phyloP scores from a whole-genome alignment of 2,113 vertebrate species.

The Isichthys henryi region DNA sequence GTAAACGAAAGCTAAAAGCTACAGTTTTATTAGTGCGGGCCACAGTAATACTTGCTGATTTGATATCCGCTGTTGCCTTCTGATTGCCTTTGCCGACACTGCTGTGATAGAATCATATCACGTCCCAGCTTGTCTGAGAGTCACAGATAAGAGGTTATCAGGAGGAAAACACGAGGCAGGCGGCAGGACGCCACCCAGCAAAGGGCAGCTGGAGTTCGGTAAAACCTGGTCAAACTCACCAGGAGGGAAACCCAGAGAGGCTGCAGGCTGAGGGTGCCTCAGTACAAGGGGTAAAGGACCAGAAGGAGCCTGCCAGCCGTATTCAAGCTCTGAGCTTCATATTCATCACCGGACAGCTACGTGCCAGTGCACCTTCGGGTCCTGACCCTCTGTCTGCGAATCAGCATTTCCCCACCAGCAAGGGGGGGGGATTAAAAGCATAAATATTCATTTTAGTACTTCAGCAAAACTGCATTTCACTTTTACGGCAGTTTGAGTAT shows the following conservation, averaged over 20 bases:
- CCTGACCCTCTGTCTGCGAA: neutral
- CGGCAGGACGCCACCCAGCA: too few relatives aligned
- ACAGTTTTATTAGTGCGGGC: neutral
- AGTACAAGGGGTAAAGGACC: neutral
- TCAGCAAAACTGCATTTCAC: neutral
- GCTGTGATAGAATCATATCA: neutral
- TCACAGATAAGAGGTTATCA: neutral
- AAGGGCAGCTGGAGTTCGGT: neutral
- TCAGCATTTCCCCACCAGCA: neutral
- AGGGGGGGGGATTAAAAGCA: neutral
- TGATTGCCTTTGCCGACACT: neutral
- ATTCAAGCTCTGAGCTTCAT: neutral
- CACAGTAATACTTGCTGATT: neutral
- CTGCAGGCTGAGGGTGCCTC: neutral
- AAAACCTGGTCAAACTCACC: neutral
- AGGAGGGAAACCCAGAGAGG: neutral
- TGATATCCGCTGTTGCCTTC: neutral
- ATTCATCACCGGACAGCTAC: neutral
- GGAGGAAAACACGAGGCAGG: neutral
- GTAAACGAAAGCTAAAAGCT: neutral
- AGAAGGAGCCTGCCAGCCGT: neutral
- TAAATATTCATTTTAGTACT: neutral
- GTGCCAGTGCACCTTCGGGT: neutral
- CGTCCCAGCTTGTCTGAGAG: neutral
- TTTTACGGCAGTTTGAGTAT: neutral